These are phyloP conservation scores for Choloepus hoffmanni DNA, from an alignment of 2,113 vertebrate genomes.

Conservation along the genomic window DNA sequence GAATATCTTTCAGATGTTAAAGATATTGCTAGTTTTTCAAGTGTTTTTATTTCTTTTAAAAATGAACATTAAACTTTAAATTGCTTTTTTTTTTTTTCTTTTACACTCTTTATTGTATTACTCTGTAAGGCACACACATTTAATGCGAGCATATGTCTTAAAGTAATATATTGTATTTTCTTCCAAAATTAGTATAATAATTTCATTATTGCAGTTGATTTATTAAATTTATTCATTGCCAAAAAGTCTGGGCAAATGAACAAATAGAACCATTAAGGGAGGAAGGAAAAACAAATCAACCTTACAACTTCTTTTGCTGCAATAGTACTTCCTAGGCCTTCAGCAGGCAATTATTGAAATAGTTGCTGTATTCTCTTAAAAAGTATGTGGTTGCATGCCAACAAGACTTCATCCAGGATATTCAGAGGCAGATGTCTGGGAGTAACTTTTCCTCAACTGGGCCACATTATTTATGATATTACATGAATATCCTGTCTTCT, in stretches of 20 bases:
- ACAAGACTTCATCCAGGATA: background rate
- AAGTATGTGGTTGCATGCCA: background rate
- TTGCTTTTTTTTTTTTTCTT: too few species aligned
- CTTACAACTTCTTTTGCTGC: background rate
- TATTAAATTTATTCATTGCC: constrained; percentile 46
- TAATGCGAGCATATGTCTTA: constrained; percentile 12
- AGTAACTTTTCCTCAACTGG: constrained; percentile 68
- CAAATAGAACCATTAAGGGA: constrained; percentile 35
- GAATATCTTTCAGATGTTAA: background rate
- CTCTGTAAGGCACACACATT: background rate
- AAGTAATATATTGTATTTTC: background rate
- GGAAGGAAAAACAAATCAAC: background rate
- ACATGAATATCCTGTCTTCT: too few species aligned
- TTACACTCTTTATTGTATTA: background rate
- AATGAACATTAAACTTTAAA: background rate
- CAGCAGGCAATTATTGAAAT: constrained; percentile 24
- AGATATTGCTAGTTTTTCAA: background rate
- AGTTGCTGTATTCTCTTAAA: background rate
- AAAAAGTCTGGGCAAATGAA: constrained; percentile 53
- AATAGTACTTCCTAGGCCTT: constrained; percentile 45
- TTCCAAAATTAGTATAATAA: constrained; percentile 61
- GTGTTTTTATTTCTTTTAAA: background rate
- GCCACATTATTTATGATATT: too few species aligned
- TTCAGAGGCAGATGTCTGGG: constrained; percentile 68
- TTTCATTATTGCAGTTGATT: constrained; percentile 52